Evolutionary conservation across 1,140 invertebrate species (phyloP).

Genomic region (Atta colombica): DNA sequence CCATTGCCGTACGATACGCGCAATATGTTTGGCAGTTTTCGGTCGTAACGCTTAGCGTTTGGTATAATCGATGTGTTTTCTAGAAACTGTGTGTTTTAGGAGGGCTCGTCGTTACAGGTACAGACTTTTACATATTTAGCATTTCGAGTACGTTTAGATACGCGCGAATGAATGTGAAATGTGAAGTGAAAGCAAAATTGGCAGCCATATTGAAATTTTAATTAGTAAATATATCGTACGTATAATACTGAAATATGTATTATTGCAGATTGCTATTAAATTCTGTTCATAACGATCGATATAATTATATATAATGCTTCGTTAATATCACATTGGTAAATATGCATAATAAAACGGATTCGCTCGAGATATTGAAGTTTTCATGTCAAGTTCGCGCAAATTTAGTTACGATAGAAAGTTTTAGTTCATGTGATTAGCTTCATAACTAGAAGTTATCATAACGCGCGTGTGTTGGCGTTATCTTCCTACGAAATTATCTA

Average conservation of each 20-base stretch:
- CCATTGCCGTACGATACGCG: constrained; percentile 7
- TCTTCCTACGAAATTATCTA: not conserved
- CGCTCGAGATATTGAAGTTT: not conserved
- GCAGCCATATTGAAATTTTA: constrained; percentile 2
- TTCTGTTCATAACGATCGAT: not conserved
- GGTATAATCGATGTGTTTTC: constrained; percentile 37
- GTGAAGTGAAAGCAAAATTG: constrained; percentile 47
- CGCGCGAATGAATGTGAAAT: constrained; percentile 46
- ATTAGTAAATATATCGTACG: constrained; percentile 1
- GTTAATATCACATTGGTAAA: not conserved
- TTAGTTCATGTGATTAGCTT: not conserved
- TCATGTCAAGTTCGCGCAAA: not conserved
- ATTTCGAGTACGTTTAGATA: constrained; percentile 15
- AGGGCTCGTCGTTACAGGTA: constrained; percentile 54
- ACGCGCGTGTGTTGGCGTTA: not conserved
- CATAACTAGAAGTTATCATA: not conserved
- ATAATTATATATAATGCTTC: not conserved
- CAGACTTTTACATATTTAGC: constrained; percentile 43
- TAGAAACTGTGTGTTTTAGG: constrained; percentile 8
- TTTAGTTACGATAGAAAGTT: not conserved
- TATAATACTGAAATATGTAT: not conserved
- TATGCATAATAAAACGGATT: not conserved
- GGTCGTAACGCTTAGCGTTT: not conserved
- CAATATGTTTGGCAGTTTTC: constrained; percentile 19
- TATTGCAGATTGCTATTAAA: not conserved